Base-by-base conservation (phyloP, 2,888 invertebrate genomes). In the Agonopterix heracliana region DNA sequence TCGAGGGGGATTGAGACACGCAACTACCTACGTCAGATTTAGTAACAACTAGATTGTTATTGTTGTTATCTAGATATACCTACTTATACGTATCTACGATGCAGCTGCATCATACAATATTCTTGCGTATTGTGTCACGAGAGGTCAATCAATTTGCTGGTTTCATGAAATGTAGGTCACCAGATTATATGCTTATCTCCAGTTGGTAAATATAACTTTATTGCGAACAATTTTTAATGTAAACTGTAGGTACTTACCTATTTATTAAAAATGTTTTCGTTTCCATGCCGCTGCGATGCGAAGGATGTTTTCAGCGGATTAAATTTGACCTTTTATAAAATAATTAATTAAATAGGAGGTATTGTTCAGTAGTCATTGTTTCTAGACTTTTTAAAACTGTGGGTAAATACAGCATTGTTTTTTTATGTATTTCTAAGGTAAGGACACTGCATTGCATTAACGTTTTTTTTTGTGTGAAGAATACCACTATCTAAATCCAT, bases 1-100 rank as follows among this genome's bases (percentile, higher is more conserved):
- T 44, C 41, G 41, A 51, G 46, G 41, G 35, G 53, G 59, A 26
- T 59, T 47, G 56, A 55, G 63, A 64, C 77, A 77, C 70, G 75
- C 74, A 66, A 67, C 52, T 57, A 14, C 42, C 26, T 26, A 7
- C 26, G 26, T 26, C 26, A 26, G 26, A 26, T 26, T 26, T 26
- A 26, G 26, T 26, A 26, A 26, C 26, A 26, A 26, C 26, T 26
- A 26, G 26, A 5, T 26, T 26, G 26, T 26, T 26, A 26, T 26
- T 26, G 5, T 26, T 26, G 26, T 26, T 26, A 26, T 26, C 26
- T 7, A 26, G 26, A 26, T 43, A 43, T 43, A 7, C 14, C 14
- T 17, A 14, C 9, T 17, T 17, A 43, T 43, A 40, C 2, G 26
- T 10, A 41, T 12, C 11, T 13, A 11, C 8, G 41, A 4, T 41